A percentile compares a stretch with the other conserved stretches of the same genome.
These are phyloP conservation scores for Tonatia bakeri DNA, from an alignment of 2,113 vertebrate species.

Conservation along the genomic window DNA sequence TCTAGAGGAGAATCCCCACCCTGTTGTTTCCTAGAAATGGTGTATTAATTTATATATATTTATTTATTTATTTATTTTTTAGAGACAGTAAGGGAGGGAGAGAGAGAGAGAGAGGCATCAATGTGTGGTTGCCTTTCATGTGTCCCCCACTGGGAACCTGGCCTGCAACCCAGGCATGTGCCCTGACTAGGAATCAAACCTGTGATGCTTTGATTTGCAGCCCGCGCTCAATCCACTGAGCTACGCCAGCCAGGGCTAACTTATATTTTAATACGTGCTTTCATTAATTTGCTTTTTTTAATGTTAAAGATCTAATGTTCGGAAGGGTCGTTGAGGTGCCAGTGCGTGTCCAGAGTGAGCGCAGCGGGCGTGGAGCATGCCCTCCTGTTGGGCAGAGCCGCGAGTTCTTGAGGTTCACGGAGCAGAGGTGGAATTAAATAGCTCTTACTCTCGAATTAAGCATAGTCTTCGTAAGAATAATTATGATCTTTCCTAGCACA, in stretches of 20 bases:
- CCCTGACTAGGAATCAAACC: no score
- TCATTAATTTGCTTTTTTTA: conserved; percentile 13
- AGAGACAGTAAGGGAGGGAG: no score
- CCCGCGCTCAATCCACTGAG: no score
- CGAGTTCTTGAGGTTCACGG: background rate
- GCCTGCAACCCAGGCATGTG: no score
- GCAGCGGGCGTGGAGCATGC: no score
- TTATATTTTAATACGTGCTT: background rate
- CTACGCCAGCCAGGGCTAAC: no score
- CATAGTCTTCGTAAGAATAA: background rate
- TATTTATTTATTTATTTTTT: no score
- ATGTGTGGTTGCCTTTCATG: no score
- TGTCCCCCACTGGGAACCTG: no score
- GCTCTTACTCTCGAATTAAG: background rate
- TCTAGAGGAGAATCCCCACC: conserved; percentile 15
- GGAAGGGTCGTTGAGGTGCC: background rate
- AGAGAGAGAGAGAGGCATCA: no score
- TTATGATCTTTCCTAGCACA: background rate
- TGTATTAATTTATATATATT: background rate
- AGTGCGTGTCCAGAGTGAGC: background rate
- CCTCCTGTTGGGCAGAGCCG: background rate
- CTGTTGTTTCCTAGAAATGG: conserved; percentile 3
- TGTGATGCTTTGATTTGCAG: no score
- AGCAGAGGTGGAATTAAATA: conserved; percentile 5
- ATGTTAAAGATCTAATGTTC: conserved; percentile 11